Evolutionary conservation across 2,113 vertebrate species (phyloP), one percentile per base, ranked within the genome.

Genomic region (Reinhardtius hippoglossoides): DNA sequence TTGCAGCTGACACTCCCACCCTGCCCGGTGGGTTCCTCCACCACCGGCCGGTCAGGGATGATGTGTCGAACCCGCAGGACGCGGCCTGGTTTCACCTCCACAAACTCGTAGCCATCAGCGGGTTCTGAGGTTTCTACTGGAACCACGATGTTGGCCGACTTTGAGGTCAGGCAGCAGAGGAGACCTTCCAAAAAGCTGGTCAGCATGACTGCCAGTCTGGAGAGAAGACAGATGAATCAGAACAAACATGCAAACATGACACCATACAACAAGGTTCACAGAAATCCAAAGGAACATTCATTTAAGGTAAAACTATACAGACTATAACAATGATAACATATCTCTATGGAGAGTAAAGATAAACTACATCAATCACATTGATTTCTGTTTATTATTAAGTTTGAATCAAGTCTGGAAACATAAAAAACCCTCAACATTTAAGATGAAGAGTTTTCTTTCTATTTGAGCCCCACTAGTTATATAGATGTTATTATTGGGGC

Each of bases 31-130:
- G 84, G 89, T 27, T 93, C 92, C 65, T 94, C 95, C 35, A 91
- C 88, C 24, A 89, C 83, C 0, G 78, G 21, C 0, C 91, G 88
- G 16, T 89, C 80, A 0, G 97, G 96, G 0, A 92, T 76, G 0
- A 92, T 76, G 57, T 99, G 98, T 8, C 94, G 93, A 66, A 99
- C 92, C 9, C 97, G 91, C 20, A 99, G 91, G 70, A 99, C 91
- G 0, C 97, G 91, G 5, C 98, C 97, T 0, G 98, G 98, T 63
- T 98, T 99, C 59, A 98, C 97, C 89, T 99, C 98, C 84, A 99
- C 92, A 73, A 98, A 98, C 82, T 95, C 97, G 60, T 95, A 98
- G 87, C 97, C 97, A 1, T 98, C 95, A 2, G 90, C 72, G 26
- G 95, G 92, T 66, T 98, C 96, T 0, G 95, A 92, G 0, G 92